Percentiles rank a stretch among this genome's conserved stretches.
Conservation (phyloP, 2,113 vertebrate species). For the Rhinogobius similis region DNA sequence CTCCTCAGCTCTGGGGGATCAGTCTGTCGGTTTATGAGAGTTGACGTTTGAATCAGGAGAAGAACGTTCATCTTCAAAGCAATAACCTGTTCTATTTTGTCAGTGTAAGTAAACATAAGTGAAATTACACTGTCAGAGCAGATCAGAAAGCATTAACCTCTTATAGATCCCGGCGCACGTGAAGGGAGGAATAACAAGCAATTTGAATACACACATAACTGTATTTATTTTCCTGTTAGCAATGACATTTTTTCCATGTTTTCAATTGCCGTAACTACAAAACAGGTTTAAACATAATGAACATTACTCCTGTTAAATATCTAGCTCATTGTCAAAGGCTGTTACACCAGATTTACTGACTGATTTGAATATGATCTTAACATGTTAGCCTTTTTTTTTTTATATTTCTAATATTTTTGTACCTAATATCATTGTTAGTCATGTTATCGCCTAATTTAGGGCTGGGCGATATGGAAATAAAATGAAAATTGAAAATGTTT, state of each 20-base stretch:
- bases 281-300: too few relatives aligned
- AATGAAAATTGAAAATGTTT: too few relatives aligned
- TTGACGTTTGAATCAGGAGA: conserved; percentile 34
- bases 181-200: too few relatives aligned
- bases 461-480: too few relatives aligned
- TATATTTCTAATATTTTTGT: too few relatives aligned
- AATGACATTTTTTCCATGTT: neutral
- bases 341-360: too few relatives aligned
- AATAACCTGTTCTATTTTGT: conserved; percentile 20
- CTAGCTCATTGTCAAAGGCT: too few relatives aligned
- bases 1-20: conserved; percentile 36
- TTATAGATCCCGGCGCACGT: too few relatives aligned
- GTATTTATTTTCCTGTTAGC: neutral
- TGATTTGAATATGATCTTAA: neutral
- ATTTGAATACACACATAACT: neutral
- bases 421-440: too few relatives aligned
- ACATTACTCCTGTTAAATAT: too few relatives aligned
- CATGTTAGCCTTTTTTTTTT: too few relatives aligned
- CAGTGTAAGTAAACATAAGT: conserved; percentile 14
- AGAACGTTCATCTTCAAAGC: conserved; percentile 14
- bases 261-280: neutral
- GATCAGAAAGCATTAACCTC: neutral
- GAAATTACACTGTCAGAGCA: conserved; percentile 15
- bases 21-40: conserved; percentile 29
- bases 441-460: too few relatives aligned